These are phyloP conservation scores for Pardalotus punctatus DNA, from an alignment of 2,113 vertebrate species.

Conservation along the genomic window DNA sequence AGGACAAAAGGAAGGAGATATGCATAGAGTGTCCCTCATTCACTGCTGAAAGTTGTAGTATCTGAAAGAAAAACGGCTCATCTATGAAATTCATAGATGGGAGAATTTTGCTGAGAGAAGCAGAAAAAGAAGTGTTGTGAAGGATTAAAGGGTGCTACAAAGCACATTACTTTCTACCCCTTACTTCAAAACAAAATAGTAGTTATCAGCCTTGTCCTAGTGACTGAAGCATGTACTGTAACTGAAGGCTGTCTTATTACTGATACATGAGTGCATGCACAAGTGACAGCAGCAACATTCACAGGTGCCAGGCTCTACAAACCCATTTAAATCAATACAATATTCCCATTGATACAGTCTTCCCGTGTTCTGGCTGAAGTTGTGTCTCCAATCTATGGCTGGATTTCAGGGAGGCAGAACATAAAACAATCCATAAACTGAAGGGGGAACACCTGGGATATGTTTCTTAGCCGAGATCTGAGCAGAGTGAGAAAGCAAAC, in stretches of 20 bases:
- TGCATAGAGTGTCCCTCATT: not conserved
- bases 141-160: not conserved
- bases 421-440: not conserved
- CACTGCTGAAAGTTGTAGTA: not conserved
- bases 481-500: not conserved
- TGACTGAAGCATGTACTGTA: not conserved
- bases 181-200: not conserved
- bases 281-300: not conserved
- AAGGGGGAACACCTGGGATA: not conserved
- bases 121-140: not conserved
- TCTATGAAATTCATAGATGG: not conserved
- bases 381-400: not conserved
- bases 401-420: not conserved
- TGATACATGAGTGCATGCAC: not conserved
- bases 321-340: not conserved
- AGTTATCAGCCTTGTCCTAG: not conserved
- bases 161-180: not conserved
- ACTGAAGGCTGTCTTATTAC: not conserved
- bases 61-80: not conserved
- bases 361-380: not conserved
- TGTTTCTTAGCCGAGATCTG: not conserved
- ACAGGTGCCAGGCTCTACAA: not conserved
- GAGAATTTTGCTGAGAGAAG: not conserved
- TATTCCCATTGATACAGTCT: not conserved
- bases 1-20: not conserved